phyloP scores from a whole-genome alignment of 2,888 invertebrate species.

The Eurytoma californica region DNA sequence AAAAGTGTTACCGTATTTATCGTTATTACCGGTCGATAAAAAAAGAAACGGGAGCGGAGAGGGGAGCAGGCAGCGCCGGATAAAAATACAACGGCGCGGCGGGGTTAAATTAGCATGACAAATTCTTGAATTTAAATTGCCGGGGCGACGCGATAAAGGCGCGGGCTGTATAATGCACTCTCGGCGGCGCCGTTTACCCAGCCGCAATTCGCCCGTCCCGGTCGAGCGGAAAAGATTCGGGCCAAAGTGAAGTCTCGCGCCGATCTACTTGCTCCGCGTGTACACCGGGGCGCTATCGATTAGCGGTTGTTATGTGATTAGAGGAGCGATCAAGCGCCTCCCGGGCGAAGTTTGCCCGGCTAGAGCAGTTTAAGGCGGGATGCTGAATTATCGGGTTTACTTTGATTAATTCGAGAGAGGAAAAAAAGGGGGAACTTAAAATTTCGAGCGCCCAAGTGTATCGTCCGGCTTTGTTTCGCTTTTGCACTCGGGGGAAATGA shows the following conservation, averaged over 20 bases:
- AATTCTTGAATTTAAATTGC: constrained; percentile 54
- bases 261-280: background rate
- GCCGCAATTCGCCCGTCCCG: too few species aligned
- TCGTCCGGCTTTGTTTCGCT: too few species aligned
- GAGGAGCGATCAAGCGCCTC: too few species aligned
- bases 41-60: background rate
- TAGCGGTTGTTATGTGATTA: background rate
- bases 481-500: too few species aligned
- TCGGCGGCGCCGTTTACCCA: constrained; percentile 47
- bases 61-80: background rate
- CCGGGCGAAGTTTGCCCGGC: too few species aligned
- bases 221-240: too few species aligned
- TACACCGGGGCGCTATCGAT: constrained; percentile 2
- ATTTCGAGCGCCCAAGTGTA: too few species aligned
- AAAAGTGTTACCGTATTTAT: constrained; percentile 30
- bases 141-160: background rate
- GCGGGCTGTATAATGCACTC: constrained; percentile 40
- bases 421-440: too few species aligned
- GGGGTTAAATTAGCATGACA: constrained; percentile 54
- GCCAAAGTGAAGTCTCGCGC: too few species aligned
- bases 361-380: too few species aligned
- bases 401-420: too few species aligned
- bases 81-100: constrained; percentile 17
- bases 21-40: constrained; percentile 28
- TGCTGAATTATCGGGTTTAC: too few species aligned